Percentiles rank a stretch among this genome's conserved stretches.
Evolutionary conservation across 2,888 invertebrate genomes (phyloP).

Genomic region (Ectemnius cavifrons): DNA sequence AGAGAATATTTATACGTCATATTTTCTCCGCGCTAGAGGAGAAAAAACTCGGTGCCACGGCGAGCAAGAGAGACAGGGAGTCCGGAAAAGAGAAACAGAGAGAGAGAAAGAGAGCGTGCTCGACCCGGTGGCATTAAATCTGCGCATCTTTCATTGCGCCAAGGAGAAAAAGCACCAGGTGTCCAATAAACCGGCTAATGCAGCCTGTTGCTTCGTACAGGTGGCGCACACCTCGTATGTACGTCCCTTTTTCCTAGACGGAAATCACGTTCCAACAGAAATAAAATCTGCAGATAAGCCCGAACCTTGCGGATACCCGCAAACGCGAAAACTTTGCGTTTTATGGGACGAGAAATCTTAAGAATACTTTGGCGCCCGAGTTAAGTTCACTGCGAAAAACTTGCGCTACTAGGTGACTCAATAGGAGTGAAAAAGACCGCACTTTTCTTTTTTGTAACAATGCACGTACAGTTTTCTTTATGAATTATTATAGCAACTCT

Average conservation of each 20-base stretch:
- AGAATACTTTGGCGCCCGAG: not conserved
- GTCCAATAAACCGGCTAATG: slow-evolving; percentile 65
- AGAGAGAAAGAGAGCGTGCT: no score
- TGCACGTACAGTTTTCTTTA: no score
- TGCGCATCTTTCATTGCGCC: slow-evolving; percentile 27
- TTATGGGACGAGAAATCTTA: not conserved
- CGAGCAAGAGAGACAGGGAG: no score
- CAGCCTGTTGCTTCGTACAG: slow-evolving; percentile 50
- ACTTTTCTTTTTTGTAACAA: no score
- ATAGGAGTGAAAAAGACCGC: no score
- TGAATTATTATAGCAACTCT: no score
- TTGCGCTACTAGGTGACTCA: no score
- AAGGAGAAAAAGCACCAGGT: slow-evolving; percentile 29
- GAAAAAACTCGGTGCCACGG: no score
- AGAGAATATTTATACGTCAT: no score
- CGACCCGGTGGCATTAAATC: slow-evolving; percentile 20
- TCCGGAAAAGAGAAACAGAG: no score
- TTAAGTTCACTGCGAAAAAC: not conserved
- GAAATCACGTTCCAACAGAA: slow-evolving; percentile 9
- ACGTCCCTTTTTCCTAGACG: no score
- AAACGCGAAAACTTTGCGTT: not conserved
- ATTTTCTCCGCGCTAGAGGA: no score
- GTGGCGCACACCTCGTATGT: not conserved
- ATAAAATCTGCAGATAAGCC: slow-evolving; percentile 13
- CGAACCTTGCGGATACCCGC: slow-evolving; percentile 14